Evolutionary conservation across 2,888 invertebrate genomes (phyloP), one percentile per base, ranked within the genome.

Genomic region (Cheilosia scutellata): DNA sequence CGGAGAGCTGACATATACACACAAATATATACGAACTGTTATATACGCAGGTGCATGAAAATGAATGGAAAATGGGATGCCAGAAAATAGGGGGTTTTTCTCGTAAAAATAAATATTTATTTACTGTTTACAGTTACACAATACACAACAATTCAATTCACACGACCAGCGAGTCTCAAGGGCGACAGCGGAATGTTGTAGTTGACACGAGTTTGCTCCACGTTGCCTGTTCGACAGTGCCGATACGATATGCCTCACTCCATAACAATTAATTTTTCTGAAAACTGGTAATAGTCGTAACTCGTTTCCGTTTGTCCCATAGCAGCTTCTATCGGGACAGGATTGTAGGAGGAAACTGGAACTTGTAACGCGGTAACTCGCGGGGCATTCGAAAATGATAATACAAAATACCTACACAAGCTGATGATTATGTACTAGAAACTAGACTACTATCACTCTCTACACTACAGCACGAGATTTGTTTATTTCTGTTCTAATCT

Each of bases 11-110:
- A 71, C 20, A 62, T 40, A 58, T 5, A 44, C 16, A 37, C 33
- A 25, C 27, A 1, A 37, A 29, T 44, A 57, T 57, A 37, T 65
- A 65, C 25, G 9, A 82, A 86, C 76, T 82, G 86, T 82, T 86
- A 86, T 82, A 86, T 82, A 80, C 86, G 82, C 86, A 86, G 82
- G 76, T 82, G 82, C 76, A 86, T 82, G 71, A 76, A 84, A 16
- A 31, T 29, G 55, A 51, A 51, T 82, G 86, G 58, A 40, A 65
- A 80, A 37, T 37, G 37, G 37, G 37, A 37, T 37, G 37, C 11
- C 11, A 55, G 65, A 58, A 44, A 70, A 79, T 60, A 71, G 62
- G 71, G 66, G 42, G 57, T 66, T 68, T 55, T 80, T 72, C 25
- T 40, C 44, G 58, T 74, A 79, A 49, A 20, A 42, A 44, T 4